These are phyloP conservation scores for Lucilia cuprina DNA, from an alignment of 1,140 invertebrate species.

Conservation along the genomic window DNA sequence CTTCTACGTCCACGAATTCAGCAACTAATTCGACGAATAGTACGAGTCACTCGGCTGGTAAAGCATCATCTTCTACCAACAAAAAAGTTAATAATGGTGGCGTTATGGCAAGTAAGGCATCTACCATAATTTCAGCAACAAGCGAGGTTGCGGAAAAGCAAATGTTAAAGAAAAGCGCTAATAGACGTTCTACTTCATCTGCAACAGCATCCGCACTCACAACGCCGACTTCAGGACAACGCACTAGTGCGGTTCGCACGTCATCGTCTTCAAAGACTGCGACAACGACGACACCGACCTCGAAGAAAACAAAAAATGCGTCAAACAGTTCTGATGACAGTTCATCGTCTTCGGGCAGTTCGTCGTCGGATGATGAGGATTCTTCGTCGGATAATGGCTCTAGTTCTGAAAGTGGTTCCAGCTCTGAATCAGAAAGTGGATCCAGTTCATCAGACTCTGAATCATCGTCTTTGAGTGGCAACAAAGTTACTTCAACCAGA, in stretches of 20 bases:
- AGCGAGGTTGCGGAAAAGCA: slow-evolving; percentile 42
- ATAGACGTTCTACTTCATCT: slow-evolving; percentile 52
- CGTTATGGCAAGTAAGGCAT: neutral
- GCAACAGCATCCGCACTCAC: slow-evolving; percentile 43
- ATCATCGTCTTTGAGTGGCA: slow-evolving; percentile 40
- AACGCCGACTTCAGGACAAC: neutral
- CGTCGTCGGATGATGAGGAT: slow-evolving; percentile 67
- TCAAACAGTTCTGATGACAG: slow-evolving; percentile 33
- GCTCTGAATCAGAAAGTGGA: slow-evolving; percentile 48
- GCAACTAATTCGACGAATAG: slow-evolving; percentile 22
- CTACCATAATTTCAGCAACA: neutral
- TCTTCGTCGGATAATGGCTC: slow-evolving; percentile 36
- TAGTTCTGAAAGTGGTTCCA: slow-evolving; percentile 31
- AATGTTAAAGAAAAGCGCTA: slow-evolving; percentile 59
- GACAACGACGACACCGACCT: neutral
- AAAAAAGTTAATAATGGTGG: slow-evolving; percentile 59
- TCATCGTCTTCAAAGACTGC: slow-evolving; percentile 50
- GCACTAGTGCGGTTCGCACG: neutral
- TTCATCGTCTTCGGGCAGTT: slow-evolving; percentile 64
- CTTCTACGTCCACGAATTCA: neutral
- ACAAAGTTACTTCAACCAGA: slow-evolving; percentile 31
- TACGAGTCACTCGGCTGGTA: neutral
- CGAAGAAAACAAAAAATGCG: neutral
- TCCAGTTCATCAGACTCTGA: slow-evolving; percentile 41
- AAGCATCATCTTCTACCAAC: slow-evolving; percentile 38